Percentiles rank a stretch among this genome's conserved stretches.
Conservation (phyloP, 1,140 invertebrate species). For the Venturia canescens region DNA sequence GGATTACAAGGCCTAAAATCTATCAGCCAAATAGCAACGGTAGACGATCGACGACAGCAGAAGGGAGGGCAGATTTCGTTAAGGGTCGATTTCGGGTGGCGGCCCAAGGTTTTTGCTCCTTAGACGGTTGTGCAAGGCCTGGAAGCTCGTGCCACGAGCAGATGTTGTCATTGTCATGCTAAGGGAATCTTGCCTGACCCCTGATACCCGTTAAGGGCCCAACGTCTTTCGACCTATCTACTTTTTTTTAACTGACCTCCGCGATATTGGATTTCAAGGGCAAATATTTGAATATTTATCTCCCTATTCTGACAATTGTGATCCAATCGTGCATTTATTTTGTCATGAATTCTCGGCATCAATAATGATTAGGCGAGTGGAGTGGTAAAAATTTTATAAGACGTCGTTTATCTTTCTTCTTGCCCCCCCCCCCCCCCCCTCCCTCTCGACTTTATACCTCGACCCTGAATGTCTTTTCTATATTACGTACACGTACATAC, state of each 20-base stretch:
- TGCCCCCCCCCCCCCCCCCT: too few species aligned
- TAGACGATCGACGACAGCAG: neutral
- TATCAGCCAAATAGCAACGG: neutral
- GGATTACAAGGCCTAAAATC: neutral
- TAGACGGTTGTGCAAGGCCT: slow-evolving; percentile 6
- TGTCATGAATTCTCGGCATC: too few species aligned
- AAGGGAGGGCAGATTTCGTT: slow-evolving; percentile 52
- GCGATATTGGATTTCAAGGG: slow-evolving; percentile 50
- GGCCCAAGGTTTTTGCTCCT: slow-evolving; percentile 30
- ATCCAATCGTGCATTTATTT: too few species aligned
- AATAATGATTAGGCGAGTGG: too few species aligned
- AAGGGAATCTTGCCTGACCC: slow-evolving; percentile 43
- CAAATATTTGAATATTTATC: neutral
- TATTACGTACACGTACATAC: too few species aligned
- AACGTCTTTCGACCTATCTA: slow-evolving; percentile 51
- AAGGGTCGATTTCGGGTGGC: slow-evolving; percentile 26
- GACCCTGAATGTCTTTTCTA: too few species aligned
- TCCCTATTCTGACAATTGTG: too few species aligned
- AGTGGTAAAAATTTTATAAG: too few species aligned
- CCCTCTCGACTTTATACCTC: too few species aligned
- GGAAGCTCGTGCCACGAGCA: slow-evolving; percentile 54
- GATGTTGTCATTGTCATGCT: slow-evolving; percentile 57
- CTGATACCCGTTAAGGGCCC: slow-evolving; percentile 5
- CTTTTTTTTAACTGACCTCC: slow-evolving; percentile 13
- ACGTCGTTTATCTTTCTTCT: too few species aligned